Conservation (phyloP, 1,140 invertebrate genomes). For the Camponotus floridanus region DNA sequence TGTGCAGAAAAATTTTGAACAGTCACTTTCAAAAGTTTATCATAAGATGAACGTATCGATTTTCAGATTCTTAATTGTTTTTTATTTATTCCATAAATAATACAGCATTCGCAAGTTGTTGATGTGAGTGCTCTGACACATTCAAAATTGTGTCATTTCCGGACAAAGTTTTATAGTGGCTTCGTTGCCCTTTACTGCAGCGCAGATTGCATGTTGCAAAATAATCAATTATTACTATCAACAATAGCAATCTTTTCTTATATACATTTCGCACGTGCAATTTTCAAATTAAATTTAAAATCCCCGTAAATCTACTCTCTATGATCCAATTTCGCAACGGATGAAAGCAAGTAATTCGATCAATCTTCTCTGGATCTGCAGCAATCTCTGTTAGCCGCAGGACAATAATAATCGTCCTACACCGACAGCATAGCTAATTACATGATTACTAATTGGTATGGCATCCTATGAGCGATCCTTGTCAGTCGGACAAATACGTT, state of each 20-base stretch:
- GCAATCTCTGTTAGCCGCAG: neutral
- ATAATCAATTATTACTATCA: neutral
- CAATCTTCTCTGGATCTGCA: neutral
- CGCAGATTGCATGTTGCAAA: neutral
- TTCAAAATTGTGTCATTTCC: neutral
- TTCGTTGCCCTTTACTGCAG: neutral
- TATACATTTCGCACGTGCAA: neutral
- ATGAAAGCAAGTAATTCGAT: slow-evolving; percentile 38
- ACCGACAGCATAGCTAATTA: slow-evolving; percentile 47
- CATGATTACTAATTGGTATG: slow-evolving; percentile 61
- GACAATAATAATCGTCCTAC: slow-evolving; percentile 42
- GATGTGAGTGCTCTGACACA: neutral
- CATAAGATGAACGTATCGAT: neutral
- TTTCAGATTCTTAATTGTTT: neutral
- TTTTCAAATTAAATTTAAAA: slow-evolving; percentile 36
- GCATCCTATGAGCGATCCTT: slow-evolving; percentile 2
- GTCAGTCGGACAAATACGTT: slow-evolving; percentile 25
- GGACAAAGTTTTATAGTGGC: neutral
- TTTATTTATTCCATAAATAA: neutral
- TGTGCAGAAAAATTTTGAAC: neutral
- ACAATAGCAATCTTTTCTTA: neutral
- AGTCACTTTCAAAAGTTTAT: neutral
- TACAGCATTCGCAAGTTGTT: neutral
- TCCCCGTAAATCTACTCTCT: neutral
- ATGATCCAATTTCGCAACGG: slow-evolving; percentile 12